Evolutionary conservation across 1,140 invertebrate genomes (phyloP).

Genomic region (Chlorops oryzae): DNA sequence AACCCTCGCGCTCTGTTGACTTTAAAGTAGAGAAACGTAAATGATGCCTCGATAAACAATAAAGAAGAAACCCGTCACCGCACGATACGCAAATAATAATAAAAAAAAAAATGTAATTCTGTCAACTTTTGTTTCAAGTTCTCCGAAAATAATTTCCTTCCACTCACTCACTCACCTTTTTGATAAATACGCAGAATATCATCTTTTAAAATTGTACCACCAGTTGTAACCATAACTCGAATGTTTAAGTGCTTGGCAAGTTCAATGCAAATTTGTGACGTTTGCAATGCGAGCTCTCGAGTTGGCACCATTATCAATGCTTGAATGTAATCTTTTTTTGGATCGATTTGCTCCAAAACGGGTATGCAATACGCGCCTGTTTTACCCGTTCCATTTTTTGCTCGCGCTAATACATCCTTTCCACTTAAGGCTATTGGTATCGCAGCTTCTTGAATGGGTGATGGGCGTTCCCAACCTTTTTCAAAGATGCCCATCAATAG

Average conservation of each 20-base stretch:
- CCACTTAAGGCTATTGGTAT: slow-evolving; percentile 97
- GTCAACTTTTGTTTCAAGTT: neutral
- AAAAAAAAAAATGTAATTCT: slow-evolving; percentile 9
- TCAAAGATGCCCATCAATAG: slow-evolving; percentile 99
- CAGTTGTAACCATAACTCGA: slow-evolving; percentile 98
- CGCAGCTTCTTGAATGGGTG: slow-evolving; percentile 98
- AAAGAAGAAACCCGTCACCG: neutral
- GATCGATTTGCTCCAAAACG: slow-evolving; percentile 90
- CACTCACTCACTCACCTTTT: slow-evolving; percentile 59
- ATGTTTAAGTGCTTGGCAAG: slow-evolving; percentile 92
- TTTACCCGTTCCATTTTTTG: slow-evolving; percentile 99
- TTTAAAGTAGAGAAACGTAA: too few relatives aligned
- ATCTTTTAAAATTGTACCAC: slow-evolving; percentile 95
- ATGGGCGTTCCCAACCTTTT: slow-evolving; percentile 99
- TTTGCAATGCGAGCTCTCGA: slow-evolving; percentile 96
- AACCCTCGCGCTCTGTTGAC: too few relatives aligned
- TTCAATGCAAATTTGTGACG: slow-evolving; percentile 99
- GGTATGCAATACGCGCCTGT: slow-evolving; percentile 99
- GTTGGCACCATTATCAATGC: slow-evolving; percentile 98
- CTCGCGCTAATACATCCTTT: slow-evolving; percentile 95
- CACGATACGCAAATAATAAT: neutral
- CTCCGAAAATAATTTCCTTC: slow-evolving; percentile 11
- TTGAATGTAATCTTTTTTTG: slow-evolving; percentile 85
- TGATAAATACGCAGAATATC: slow-evolving; percentile 99
- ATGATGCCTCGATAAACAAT: too few relatives aligned